A percentile compares a stretch with the other conserved stretches of the same genome.
Conservation (phyloP, 2,797 vertebrate genomes). For the Thaleichthys pacificus region DNA sequence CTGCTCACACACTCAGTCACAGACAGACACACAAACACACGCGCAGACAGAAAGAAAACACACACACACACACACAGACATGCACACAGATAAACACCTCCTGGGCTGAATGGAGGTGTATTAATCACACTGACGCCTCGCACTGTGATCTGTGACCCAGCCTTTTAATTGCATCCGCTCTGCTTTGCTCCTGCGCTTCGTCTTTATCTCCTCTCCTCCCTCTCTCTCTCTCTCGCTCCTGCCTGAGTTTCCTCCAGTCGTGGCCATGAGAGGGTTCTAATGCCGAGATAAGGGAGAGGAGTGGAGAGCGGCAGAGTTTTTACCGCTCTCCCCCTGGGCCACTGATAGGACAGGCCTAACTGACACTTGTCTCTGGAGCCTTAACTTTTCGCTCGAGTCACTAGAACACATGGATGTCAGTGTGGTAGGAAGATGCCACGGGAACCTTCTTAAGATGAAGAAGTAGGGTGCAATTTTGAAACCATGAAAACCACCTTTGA, state of each 20-base stretch:
- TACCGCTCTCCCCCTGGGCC: slow-evolving; percentile 28
- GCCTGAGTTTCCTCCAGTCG: slow-evolving; percentile 50
- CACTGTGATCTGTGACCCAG: slow-evolving; percentile 73
- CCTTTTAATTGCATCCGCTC: slow-evolving; percentile 80
- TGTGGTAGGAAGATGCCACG: too few species aligned
- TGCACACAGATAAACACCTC: slow-evolving; percentile 18
- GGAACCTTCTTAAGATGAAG: too few species aligned
- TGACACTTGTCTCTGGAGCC: neutral
- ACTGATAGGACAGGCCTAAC: slow-evolving; percentile 14
- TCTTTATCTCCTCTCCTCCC: slow-evolving; percentile 67
- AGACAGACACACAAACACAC: slow-evolving; percentile 19
- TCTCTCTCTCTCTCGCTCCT: slow-evolving; percentile 47
- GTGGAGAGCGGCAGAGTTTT: slow-evolving; percentile 36
- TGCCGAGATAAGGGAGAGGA: slow-evolving; percentile 59
- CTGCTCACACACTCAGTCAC: slow-evolving; percentile 8
- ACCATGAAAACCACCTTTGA: too few species aligned
- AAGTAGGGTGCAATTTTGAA: too few species aligned
- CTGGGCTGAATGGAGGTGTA: slow-evolving; percentile 65
- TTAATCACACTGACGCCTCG: slow-evolving; percentile 71
- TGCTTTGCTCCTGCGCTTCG: slow-evolving; percentile 62
- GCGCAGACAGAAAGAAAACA: slow-evolving; percentile 13
- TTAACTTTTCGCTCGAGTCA: too few species aligned
- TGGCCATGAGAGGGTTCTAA: slow-evolving; percentile 61
- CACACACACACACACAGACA: slow-evolving; percentile 22
- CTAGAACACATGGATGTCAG: too few species aligned